phyloP scores from a whole-genome alignment of 92 coral and sea anemone species.

The Scolanthus callimorphus region DNA sequence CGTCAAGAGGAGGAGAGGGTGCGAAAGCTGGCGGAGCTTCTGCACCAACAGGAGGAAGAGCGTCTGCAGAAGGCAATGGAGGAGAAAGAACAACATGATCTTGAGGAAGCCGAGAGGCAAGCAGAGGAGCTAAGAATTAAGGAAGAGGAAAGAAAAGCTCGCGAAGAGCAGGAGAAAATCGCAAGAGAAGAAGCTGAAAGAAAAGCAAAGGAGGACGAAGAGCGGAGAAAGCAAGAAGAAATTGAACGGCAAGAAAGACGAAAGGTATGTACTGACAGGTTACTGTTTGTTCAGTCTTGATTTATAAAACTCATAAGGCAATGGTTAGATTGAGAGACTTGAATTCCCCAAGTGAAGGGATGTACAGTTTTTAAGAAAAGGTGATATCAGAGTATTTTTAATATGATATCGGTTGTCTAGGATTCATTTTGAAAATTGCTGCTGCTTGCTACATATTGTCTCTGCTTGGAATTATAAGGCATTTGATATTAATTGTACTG shows the following conservation, averaged over 20 bases:
- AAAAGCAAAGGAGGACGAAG: conserved; percentile 85
- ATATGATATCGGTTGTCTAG: too few species aligned
- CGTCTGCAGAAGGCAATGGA: conserved; percentile 53
- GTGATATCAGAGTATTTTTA: too few species aligned
- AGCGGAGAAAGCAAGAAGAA: conserved; percentile 81
- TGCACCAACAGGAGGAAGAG: conserved; percentile 83
- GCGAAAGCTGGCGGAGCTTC: conserved; percentile 70
- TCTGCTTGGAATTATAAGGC: too few species aligned
- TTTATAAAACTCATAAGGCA: too few species aligned
- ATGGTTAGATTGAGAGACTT: too few species aligned
- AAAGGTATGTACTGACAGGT: conserved; percentile 67
- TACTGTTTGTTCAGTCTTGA: too few species aligned
- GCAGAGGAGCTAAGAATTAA: conserved; percentile 72
- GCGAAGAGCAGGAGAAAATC: conserved; percentile 68
- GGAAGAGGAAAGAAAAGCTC: conserved; percentile 60
- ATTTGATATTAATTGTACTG: too few species aligned
- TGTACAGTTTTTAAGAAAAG: too few species aligned
- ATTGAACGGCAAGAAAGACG: conserved; percentile 85
- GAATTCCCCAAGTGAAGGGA: too few species aligned
- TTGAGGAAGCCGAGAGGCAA: conserved; percentile 67
- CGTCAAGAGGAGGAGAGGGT: conserved; percentile 83
- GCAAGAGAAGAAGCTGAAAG: conserved; percentile 58
- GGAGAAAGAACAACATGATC: conserved; percentile 59
- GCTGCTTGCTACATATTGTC: too few species aligned
- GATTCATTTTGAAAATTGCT: too few species aligned